Evolutionary conservation across 2,888 invertebrate genomes (phyloP).

Genomic region (Eristalis tenax): DNA sequence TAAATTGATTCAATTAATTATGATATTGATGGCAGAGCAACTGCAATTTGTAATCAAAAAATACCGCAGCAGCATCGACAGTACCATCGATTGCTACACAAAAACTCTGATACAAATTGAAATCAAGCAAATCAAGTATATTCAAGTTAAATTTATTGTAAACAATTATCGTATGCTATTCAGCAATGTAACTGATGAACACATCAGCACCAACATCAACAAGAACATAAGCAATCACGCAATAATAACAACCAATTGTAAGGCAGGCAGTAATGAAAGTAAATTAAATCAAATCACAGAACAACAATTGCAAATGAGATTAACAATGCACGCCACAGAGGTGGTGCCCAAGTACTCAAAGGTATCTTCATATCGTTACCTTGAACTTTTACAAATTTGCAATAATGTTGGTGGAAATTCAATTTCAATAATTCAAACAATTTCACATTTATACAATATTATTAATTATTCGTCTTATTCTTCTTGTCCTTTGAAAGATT

Average conservation of each 20-base stretch:
- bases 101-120: conserved; percentile 21
- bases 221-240: too few species aligned
- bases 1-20: conserved; percentile 70
- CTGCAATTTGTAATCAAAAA: conserved; percentile 62
- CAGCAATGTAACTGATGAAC: conserved; percentile 49
- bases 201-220: conserved; percentile 16
- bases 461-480: conserved; percentile 8
- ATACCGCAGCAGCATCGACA: conserved; percentile 8
- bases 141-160: conserved; percentile 42
- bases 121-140: conserved; percentile 24
- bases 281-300: conserved; percentile 34
- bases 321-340: not conserved
- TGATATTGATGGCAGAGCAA: conserved; percentile 59
- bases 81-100: conserved; percentile 25
- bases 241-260: not conserved
- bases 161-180: conserved; percentile 46
- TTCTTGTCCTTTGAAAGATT: conserved; percentile 16
- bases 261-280: conserved; percentile 40
- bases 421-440: not conserved
- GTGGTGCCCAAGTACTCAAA: not conserved
- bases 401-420: not conserved
- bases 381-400: conserved; percentile 16
- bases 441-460: conserved; percentile 6
- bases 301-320: conserved; percentile 3
- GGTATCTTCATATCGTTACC: conserved; percentile 11